A percentile compares a stretch with the other conserved stretches of the same genome.
These are phyloP conservation scores for Acanthopleura granulata DNA, from an alignment of 2,888 invertebrate genomes.

Conservation along the genomic window DNA sequence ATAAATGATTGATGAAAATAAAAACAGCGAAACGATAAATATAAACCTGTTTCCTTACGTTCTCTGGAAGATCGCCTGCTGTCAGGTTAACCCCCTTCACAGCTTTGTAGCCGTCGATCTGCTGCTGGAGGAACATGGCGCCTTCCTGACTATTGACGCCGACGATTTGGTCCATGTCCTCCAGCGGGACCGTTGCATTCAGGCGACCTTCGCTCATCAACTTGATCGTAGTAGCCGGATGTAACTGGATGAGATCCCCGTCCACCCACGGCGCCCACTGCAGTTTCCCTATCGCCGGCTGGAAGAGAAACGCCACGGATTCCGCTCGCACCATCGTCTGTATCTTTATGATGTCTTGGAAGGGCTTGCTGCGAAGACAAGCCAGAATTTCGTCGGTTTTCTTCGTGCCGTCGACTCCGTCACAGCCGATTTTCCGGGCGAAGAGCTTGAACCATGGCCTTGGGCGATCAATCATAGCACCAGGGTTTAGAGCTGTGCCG, in stretches of 20 bases:
- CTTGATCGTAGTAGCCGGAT: background rate
- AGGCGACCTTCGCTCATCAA: background rate
- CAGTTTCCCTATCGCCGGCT: constrained; percentile 6
- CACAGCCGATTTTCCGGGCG: background rate
- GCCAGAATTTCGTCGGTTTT: background rate
- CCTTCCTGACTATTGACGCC: constrained; percentile 15
- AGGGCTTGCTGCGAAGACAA: background rate
- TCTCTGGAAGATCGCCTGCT: background rate
- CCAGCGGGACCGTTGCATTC: background rate
- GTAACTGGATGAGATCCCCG: background rate
- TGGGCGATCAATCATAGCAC: background rate
- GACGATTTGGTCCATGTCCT: background rate
- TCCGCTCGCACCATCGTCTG: background rate
- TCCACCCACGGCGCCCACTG: constrained; percentile 10
- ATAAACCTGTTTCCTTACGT: background rate
- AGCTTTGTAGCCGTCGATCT: background rate
- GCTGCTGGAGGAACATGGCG: background rate
- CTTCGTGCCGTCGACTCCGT: background rate
- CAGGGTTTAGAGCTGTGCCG: constrained; percentile 36
- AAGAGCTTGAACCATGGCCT: background rate
- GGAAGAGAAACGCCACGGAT: background rate
- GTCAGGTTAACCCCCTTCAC: background rate
- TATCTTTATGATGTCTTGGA: background rate
- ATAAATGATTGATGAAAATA: too few relatives aligned
- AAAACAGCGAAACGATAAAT: too few relatives aligned